Evolutionary conservation across 2,797 vertebrate genomes (phyloP).

Genomic region (Cossypha dichroa): DNA sequence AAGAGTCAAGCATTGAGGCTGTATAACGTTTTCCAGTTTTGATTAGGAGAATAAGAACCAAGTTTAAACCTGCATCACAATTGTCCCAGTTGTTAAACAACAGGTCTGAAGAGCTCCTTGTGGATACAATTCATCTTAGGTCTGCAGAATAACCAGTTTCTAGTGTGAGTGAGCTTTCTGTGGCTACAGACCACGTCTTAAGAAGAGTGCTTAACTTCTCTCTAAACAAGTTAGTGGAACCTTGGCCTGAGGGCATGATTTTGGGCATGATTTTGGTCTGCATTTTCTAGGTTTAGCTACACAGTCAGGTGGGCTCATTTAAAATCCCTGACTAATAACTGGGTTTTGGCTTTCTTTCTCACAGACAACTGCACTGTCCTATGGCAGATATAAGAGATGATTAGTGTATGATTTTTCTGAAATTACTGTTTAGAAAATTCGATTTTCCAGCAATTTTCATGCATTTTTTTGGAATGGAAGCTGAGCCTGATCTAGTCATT

Average conservation of each 20-base stretch:
- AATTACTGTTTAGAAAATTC: neutral
- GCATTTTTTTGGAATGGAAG: neutral
- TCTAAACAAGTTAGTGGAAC: neutral
- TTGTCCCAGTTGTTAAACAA: neutral
- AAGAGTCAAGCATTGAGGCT: neutral
- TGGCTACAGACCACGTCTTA: neutral
- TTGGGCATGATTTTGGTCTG: neutral
- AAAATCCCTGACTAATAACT: neutral
- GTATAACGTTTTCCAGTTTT: neutral
- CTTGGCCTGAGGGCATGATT: neutral
- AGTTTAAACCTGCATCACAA: neutral
- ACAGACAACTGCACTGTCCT: neutral
- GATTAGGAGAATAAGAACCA: neutral
- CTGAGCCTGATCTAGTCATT: neutral
- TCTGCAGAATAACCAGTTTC: neutral
- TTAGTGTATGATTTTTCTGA: neutral
- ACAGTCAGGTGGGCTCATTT: neutral
- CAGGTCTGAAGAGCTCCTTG: neutral
- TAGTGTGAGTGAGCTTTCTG: neutral
- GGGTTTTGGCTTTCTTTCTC: neutral
- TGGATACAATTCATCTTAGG: neutral
- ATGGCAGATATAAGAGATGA: neutral
- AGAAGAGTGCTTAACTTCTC: neutral
- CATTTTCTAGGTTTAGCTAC: neutral
- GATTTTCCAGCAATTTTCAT: neutral